A percentile compares a stretch with the other conserved stretches of the same genome.
These are phyloP conservation scores for Camponotus fellah DNA, from an alignment of 2,888 invertebrate genomes.

Conservation along the genomic window DNA sequence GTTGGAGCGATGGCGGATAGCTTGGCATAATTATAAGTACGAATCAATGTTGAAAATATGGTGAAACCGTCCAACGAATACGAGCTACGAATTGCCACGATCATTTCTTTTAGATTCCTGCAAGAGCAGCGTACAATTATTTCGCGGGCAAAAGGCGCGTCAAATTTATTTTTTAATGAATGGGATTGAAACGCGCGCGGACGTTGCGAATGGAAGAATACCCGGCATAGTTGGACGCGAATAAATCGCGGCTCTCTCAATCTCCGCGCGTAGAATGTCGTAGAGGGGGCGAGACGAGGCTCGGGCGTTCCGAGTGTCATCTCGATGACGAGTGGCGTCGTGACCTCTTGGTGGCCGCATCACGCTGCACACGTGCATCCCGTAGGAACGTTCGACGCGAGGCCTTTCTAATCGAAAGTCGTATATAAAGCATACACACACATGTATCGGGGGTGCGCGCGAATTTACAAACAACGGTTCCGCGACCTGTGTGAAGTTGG, in stretches of 20 bases:
- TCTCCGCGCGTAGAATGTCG: background rate
- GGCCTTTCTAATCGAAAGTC: conserved; percentile 72
- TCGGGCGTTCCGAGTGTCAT: conserved; percentile 53
- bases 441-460: conserved; percentile 4
- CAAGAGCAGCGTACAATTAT: conserved; percentile 19
- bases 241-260: conserved; percentile 35
- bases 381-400: conserved; percentile 40
- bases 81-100: conserved; percentile 33
- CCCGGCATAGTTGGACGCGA: background rate
- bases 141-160: background rate
- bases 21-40: conserved; percentile 42
- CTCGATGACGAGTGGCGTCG: conserved; percentile 58
- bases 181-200: background rate
- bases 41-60: conserved; percentile 48
- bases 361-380: conserved; percentile 51
- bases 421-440: too few species aligned
- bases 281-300: conserved; percentile 1
- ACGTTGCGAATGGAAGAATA: background rate
- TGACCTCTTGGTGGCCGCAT: conserved; percentile 41
- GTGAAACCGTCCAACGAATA: conserved; percentile 37
- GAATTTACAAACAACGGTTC: conserved; percentile 39
- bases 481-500: too few species aligned
- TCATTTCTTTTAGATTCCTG: conserved; percentile 11
- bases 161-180: conserved; percentile 8
- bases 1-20: conserved; percentile 50